A percentile compares a stretch with the other conserved stretches of the same genome.
Evolutionary conservation across 1,140 invertebrate species (phyloP).

Genomic region (Palaemon carinicauda): DNA sequence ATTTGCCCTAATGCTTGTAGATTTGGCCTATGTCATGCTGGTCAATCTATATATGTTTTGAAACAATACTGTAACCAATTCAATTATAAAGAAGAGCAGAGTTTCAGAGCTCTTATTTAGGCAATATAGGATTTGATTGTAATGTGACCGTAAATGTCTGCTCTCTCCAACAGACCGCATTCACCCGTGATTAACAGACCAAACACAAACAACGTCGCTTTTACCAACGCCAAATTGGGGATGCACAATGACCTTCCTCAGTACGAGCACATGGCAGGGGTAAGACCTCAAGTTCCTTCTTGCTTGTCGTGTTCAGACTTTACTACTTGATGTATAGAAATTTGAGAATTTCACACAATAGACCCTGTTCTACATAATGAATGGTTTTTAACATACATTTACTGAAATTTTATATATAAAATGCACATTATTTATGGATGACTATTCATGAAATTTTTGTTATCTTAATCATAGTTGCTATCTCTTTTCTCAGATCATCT

Average conservation of each 20-base stretch:
- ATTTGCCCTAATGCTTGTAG: too few relatives aligned
- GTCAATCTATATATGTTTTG: too few relatives aligned
- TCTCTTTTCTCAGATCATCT: slow-evolving; percentile 65
- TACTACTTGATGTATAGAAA: too few relatives aligned
- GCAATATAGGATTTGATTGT: neutral
- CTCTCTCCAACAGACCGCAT: slow-evolving; percentile 19
- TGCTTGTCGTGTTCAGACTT: neutral
- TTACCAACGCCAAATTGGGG: slow-evolving; percentile 72
- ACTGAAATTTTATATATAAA: too few relatives aligned
- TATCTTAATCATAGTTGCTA: neutral
- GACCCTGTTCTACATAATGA: too few relatives aligned
- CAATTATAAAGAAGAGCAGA: too few relatives aligned
- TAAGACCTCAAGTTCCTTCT: slow-evolving; percentile 60
- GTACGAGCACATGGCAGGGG: slow-evolving; percentile 76
- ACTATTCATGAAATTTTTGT: neutral
- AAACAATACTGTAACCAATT: neutral
- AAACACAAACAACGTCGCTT: slow-evolving; percentile 77
- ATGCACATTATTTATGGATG: too few relatives aligned
- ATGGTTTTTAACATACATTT: too few relatives aligned
- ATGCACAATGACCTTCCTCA: slow-evolving; percentile 78
- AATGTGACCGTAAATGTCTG: neutral
- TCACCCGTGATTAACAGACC: slow-evolving; percentile 70
- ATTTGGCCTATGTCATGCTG: too few relatives aligned
- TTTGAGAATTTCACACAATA: too few relatives aligned
- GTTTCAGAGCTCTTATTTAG: too few relatives aligned